Evolutionary conservation across 2,113 vertebrate species (phyloP).

Genomic region (Zapornia atra): DNA sequence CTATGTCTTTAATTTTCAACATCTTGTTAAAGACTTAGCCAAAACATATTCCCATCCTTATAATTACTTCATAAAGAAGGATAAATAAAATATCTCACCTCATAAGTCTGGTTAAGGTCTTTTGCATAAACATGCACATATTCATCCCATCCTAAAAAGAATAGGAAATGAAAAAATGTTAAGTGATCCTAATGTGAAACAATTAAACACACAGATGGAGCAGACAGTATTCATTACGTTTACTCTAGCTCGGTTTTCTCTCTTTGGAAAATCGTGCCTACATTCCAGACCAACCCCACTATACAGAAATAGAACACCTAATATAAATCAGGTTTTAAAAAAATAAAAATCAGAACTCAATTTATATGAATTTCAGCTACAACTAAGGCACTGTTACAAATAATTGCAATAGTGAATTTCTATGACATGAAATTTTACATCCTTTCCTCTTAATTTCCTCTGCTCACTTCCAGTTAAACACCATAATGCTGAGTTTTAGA

Average conservation of each 20-base stretch:
- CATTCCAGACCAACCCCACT: not conserved
- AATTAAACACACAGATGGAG: not conserved
- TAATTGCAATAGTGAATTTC: not conserved
- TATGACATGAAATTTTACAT: not conserved
- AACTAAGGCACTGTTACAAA: not conserved
- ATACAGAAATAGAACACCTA: not conserved
- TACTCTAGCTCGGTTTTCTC: not conserved
- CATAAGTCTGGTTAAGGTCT: slow-evolving; percentile 88
- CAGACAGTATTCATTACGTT: not conserved
- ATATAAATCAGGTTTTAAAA: not conserved
- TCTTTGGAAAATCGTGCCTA: not conserved
- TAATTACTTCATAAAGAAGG: not conserved
- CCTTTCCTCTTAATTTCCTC: not conserved
- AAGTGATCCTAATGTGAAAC: not conserved
- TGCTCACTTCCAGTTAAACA: not conserved
- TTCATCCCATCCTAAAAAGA: slow-evolving; percentile 88
- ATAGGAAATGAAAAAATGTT: slow-evolving; percentile 33
- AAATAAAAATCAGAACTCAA: not conserved
- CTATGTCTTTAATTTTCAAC: not conserved
- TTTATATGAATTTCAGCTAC: not conserved
- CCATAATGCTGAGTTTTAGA: not conserved
- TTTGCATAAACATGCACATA: slow-evolving; percentile 98
- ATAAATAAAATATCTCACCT: slow-evolving; percentile 80
- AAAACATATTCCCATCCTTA: not conserved
- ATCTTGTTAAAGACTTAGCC: not conserved